Evolutionary conservation across 2,888 invertebrate genomes (phyloP).

Genomic region (Nomada ferruginata): DNA sequence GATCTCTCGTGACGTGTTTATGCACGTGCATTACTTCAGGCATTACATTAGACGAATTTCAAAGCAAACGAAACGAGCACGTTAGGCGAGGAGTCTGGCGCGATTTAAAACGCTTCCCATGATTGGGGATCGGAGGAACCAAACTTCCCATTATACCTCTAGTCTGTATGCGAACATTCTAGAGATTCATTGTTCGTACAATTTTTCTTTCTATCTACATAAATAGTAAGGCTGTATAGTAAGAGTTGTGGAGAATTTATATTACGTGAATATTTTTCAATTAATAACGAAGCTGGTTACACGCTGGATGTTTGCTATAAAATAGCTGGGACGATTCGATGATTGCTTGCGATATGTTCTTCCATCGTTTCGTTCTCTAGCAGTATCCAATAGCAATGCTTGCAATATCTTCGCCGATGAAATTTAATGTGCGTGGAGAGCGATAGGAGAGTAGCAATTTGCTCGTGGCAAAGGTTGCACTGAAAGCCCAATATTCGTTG

Average conservation of each 20-base stretch:
- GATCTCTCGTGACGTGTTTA: slow-evolving; percentile 33
- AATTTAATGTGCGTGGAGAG: slow-evolving; percentile 78
- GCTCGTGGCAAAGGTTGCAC: slow-evolving; percentile 76
- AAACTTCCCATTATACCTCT: no score
- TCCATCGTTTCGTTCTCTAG: slow-evolving; percentile 72
- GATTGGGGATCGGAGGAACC: no score
- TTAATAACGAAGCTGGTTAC: slow-evolving; percentile 1
- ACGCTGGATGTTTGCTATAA: neutral
- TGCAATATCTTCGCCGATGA: slow-evolving; percentile 73
- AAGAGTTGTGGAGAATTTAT: neutral
- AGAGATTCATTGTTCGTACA: neutral
- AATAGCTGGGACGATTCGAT: slow-evolving; percentile 37
- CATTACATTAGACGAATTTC: no score
- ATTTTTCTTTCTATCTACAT: neutral
- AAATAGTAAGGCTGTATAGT: no score
- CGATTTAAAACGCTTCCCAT: no score
- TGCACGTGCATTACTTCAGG: no score
- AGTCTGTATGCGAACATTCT: no score
- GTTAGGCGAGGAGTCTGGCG: no score
- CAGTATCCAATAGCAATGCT: slow-evolving; percentile 75
- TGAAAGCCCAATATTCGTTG: slow-evolving; percentile 65
- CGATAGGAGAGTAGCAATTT: slow-evolving; percentile 75
- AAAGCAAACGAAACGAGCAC: no score
- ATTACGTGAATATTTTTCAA: neutral
- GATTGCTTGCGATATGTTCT: slow-evolving; percentile 63